Conservation (phyloP, 1,140 invertebrate genomes). For the Drosophila oshimai region DNA sequence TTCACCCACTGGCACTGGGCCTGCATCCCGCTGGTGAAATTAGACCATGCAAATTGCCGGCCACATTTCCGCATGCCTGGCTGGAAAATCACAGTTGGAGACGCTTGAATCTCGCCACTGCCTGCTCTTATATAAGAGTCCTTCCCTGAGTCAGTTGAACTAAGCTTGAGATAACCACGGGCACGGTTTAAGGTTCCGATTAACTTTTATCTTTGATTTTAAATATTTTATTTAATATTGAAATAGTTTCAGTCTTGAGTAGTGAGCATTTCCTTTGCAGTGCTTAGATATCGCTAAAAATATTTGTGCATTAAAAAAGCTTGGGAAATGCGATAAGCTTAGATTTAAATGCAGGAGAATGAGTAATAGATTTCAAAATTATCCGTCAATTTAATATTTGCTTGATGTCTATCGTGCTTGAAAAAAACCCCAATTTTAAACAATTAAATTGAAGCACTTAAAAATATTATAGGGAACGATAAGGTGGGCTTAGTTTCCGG, state of each 20-base stretch:
- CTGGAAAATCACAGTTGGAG: constrained; percentile 7
- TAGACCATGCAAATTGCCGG: neutral
- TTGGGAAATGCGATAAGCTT: neutral
- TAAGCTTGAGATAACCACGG: neutral
- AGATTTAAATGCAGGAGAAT: too few relatives aligned
- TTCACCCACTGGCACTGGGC: neutral
- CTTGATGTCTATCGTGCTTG: neutral
- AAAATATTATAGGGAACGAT: too few relatives aligned
- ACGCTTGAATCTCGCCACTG: too few relatives aligned
- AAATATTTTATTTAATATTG: too few relatives aligned
- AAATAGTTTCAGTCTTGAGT: too few relatives aligned
- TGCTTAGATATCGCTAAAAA: too few relatives aligned
- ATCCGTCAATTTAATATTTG: neutral
- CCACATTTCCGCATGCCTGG: constrained; percentile 19
- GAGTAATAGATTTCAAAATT: neutral
- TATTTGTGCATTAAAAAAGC: too few relatives aligned
- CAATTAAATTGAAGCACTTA: neutral
- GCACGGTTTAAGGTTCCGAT: neutral
- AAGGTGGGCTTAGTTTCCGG: too few relatives aligned
- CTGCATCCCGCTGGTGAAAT: neutral
- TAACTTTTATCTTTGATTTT: too few relatives aligned
- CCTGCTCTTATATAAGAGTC: neutral
- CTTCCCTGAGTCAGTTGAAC: neutral
- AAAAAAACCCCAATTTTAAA: too few relatives aligned
- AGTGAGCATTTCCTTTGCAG: too few relatives aligned